These are phyloP conservation scores for Scelioninae gen. 2 DNA, from an alignment of 2,888 invertebrate genomes.

Conservation along the genomic window DNA sequence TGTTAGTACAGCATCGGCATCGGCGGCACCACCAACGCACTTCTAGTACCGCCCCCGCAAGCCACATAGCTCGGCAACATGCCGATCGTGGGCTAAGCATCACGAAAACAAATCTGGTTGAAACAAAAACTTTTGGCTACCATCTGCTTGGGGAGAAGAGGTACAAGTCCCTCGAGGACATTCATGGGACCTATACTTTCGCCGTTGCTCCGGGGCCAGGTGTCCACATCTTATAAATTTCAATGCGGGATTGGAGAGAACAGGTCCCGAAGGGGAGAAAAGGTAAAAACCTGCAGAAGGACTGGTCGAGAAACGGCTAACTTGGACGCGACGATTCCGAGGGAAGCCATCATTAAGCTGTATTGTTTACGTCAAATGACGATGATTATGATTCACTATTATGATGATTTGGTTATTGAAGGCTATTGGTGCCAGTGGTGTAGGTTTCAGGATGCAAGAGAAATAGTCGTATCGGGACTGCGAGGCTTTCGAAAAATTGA, in stretches of 20 bases:
- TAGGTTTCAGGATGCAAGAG: not conserved
- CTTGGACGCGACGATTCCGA: slow-evolving; percentile 44
- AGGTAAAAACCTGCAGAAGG: slow-evolving; percentile 60
- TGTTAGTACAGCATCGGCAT: too few relatives aligned
- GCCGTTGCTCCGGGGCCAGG: slow-evolving; percentile 66
- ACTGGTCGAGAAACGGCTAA: slow-evolving; percentile 55
- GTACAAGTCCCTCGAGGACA: slow-evolving; percentile 55
- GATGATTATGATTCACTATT: not conserved
- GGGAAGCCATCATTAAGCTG: slow-evolving; percentile 39
- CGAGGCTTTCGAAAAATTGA: too few relatives aligned
- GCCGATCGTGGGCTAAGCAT: too few relatives aligned
- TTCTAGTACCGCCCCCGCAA: too few relatives aligned
- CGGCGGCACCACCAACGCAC: too few relatives aligned
- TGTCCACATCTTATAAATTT: slow-evolving; percentile 71
- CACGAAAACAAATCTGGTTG: slow-evolving; percentile 48
- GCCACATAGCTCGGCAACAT: too few relatives aligned
- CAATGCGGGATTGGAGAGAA: slow-evolving; percentile 64
- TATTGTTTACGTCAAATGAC: slow-evolving; percentile 29
- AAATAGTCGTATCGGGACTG: too few relatives aligned
- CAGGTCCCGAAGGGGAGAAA: slow-evolving; percentile 60
- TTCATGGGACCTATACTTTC: slow-evolving; percentile 59
- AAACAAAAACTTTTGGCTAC: slow-evolving; percentile 17
- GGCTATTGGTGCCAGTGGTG: not conserved
- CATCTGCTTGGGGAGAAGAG: too few relatives aligned
- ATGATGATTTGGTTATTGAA: slow-evolving; percentile 6